These are phyloP conservation scores for Pegoplata infirma DNA, from an alignment of 2,888 invertebrate genomes.

Conservation along the genomic window DNA sequence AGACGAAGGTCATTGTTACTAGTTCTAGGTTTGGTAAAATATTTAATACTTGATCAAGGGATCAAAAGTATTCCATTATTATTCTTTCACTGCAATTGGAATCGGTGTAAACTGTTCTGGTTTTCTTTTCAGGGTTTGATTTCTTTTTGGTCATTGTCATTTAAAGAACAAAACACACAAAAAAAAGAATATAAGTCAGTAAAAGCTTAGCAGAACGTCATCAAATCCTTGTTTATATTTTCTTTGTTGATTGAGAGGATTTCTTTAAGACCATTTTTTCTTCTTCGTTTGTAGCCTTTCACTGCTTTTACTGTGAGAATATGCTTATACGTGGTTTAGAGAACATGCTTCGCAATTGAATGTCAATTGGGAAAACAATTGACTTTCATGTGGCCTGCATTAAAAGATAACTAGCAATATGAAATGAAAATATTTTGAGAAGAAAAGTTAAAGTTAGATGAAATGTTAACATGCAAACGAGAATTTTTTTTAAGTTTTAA, in stretches of 20 bases:
- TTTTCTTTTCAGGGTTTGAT: background rate
- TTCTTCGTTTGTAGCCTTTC: slow-evolving; percentile 14
- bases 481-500: too few species aligned
- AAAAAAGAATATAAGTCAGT: slow-evolving; percentile 9
- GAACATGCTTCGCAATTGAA: slow-evolving; percentile 10
- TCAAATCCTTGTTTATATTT: slow-evolving; percentile 44
- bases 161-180: background rate
- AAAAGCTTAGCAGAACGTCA: slow-evolving; percentile 42
- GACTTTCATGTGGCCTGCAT: background rate
- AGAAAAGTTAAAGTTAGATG: slow-evolving; percentile 9
- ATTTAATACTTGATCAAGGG: too few species aligned
- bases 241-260: slow-evolving; percentile 40
- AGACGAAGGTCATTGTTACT: too few species aligned
- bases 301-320: background rate
- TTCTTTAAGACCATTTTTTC: slow-evolving; percentile 9
- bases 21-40: too few species aligned
- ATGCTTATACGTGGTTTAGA: slow-evolving; percentile 8
- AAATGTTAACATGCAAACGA: too few species aligned
- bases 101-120: slow-evolving; percentile 11
- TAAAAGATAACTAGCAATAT: slow-evolving; percentile 24
- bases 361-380: slow-evolving; percentile 29
- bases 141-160: slow-evolving; percentile 27
- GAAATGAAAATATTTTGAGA: background rate
- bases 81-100: too few species aligned
- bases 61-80: too few species aligned